Percentiles rank a stretch among this genome's conserved stretches.
phyloP scores from a whole-genome alignment of 2,888 invertebrate species.

The Drosophila aldrichi region DNA sequence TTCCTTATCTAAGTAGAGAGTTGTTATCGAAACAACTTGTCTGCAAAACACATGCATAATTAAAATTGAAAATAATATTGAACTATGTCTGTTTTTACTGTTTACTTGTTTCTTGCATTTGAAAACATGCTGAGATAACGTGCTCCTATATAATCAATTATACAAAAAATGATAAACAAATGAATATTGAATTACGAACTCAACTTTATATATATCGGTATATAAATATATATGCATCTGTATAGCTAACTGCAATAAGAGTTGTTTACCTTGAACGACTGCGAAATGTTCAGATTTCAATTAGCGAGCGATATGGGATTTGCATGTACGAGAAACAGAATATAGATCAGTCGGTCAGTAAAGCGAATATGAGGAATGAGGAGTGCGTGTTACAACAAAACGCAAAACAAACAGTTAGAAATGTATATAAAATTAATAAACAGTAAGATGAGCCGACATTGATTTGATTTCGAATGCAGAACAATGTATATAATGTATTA shows the following conservation, averaged over 20 bases:
- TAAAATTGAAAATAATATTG: conserved; percentile 19
- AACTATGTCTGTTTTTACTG: conserved; percentile 3
- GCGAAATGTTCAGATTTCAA: conserved; percentile 32
- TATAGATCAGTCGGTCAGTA: conserved; percentile 67
- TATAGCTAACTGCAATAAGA: conserved; percentile 12
- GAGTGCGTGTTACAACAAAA: conserved; percentile 37
- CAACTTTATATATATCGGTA: conserved; percentile 6
- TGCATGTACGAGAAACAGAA: conserved; percentile 72
- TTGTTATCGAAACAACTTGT: conserved; percentile 5
- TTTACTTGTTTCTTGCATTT: background rate
- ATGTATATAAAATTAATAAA: conserved; percentile 34
- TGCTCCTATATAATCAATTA: conserved; percentile 8
- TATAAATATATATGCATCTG: conserved; percentile 7
- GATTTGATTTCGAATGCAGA: conserved; percentile 46
- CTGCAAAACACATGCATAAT: conserved; percentile 5
- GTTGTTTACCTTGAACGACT: conserved; percentile 78
- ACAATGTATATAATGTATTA: conserved; percentile 50
- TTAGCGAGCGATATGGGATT: conserved; percentile 44
- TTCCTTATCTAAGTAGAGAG: background rate
- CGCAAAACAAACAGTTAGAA: conserved; percentile 47
- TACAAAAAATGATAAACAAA: background rate
- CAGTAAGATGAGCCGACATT: conserved; percentile 45
- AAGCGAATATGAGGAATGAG: conserved; percentile 24
- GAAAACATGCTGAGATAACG: conserved; percentile 27
- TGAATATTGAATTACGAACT: conserved; percentile 4